These are phyloP conservation scores for Pelusios castaneus DNA, from an alignment of 2,113 vertebrate species.

Conservation along the genomic window DNA sequence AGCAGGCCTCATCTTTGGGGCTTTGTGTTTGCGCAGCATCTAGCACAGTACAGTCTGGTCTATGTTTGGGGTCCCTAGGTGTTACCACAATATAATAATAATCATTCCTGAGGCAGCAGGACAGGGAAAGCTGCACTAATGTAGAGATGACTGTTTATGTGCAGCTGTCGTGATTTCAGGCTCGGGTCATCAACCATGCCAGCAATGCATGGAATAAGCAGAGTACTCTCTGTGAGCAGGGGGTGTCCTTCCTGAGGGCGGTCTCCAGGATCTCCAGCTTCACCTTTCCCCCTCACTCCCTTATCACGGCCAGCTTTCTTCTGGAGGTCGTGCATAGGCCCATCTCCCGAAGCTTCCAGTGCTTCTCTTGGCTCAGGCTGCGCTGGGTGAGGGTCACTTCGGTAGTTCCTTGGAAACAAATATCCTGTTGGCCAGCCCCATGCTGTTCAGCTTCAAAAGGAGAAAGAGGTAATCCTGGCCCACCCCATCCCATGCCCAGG, in stretches of 20 bases:
- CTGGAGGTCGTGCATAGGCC: not conserved
- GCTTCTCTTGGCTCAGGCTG: not conserved
- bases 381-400: not conserved
- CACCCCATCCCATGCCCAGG: not conserved
- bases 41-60: not conserved
- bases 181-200: not conserved
- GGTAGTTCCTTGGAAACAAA: not conserved
- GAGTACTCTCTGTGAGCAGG: not conserved
- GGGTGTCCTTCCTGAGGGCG: not conserved
- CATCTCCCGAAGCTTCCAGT: not conserved
- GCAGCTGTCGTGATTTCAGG: not conserved
- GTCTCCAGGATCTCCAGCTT: not conserved
- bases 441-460: not conserved
- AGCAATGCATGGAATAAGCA: not conserved
- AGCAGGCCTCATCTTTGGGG: not conserved
- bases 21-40: not conserved
- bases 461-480: not conserved
- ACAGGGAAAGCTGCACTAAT: not conserved
- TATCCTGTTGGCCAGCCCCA: not conserved
- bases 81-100: too few species aligned
- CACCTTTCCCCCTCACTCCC: not conserved
- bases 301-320: not conserved
- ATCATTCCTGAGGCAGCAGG: not conserved
- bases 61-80: not conserved
- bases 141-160: not conserved